A percentile compares a stretch with the other conserved stretches of the same genome.
phyloP scores from a whole-genome alignment of 30 jellyfish, hydroid and myxozoan species.

The Sanderia malayensis region DNA sequence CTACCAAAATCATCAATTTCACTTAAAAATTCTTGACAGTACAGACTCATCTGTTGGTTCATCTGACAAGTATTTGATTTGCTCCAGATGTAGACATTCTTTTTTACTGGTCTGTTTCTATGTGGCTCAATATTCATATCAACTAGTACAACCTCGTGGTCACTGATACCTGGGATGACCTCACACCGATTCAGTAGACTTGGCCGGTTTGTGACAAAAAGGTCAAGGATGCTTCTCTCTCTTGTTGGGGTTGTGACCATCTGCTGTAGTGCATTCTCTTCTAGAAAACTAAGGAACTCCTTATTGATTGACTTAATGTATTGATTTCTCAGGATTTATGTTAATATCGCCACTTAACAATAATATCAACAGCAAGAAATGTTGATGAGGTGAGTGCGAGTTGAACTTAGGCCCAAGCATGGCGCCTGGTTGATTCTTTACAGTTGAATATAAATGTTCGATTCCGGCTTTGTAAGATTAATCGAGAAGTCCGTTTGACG shows the following conservation, averaged over 20 bases:
- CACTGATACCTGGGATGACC: slow-evolving; percentile 46
- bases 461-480: too few relatives aligned
- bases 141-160: slow-evolving; percentile 7
- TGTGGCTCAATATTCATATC: slow-evolving; percentile 28
- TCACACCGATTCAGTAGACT: slow-evolving; percentile 22
- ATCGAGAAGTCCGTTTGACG: neutral
- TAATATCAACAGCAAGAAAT: too few relatives aligned
- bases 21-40: slow-evolving; percentile 12
- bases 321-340: too few relatives aligned
- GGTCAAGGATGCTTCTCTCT: slow-evolving; percentile 24
- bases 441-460: too few relatives aligned
- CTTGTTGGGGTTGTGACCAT: slow-evolving; percentile 42
- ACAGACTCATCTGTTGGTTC: too few relatives aligned
- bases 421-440: too few relatives aligned
- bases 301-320: slow-evolving; percentile 7
- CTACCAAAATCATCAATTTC: slow-evolving; percentile 27
- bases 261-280: slow-evolving; percentile 20
- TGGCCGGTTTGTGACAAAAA: slow-evolving; percentile 22
- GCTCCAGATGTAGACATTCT: slow-evolving; percentile 41
- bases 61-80: slow-evolving; percentile 23
- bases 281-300: slow-evolving; percentile 22
- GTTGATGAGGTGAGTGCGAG: too few relatives aligned
- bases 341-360: too few relatives aligned
- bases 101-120: slow-evolving; percentile 24
- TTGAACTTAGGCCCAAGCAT: too few relatives aligned